These are phyloP conservation scores for Vanacampus margaritifer DNA, from an alignment of 2,113 vertebrate species.

Conservation along the genomic window DNA sequence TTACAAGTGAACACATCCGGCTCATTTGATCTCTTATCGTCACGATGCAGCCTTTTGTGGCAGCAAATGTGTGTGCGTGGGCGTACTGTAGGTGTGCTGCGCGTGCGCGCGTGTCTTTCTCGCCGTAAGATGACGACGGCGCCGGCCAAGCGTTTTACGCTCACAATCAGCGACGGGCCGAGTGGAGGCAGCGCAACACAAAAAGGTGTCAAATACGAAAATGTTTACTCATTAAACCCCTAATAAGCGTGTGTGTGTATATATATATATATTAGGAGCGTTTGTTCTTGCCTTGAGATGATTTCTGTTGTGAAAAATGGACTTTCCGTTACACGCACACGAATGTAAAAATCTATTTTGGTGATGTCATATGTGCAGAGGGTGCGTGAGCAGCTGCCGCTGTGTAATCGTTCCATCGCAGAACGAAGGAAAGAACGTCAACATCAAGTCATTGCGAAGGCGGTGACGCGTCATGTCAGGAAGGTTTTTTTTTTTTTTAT, in stretches of 20 bases:
- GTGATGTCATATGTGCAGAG: conserved; percentile 28
- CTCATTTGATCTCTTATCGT: no score
- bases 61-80: no score
- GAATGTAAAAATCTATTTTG: conserved; percentile 26
- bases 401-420: conserved; percentile 3
- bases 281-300: neutral
- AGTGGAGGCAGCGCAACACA: conserved; percentile 30
- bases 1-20: no score
- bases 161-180: conserved; percentile 35
- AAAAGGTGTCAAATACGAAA: conserved; percentile 27
- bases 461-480: no score
- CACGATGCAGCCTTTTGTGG: no score
- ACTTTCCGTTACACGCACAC: conserved; percentile 2
- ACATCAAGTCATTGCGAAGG: neutral
- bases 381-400: conserved; percentile 22
- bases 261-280: no score
- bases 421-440: neutral
- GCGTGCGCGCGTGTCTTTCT: conserved; percentile 32
- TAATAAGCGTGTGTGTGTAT: no score
- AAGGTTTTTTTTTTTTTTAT: no score
- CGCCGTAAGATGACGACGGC: conserved; percentile 47
- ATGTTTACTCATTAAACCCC: no score
- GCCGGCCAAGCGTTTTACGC: conserved; percentile 41
- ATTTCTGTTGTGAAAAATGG: neutral
- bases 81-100: no score